Base-by-base conservation (phyloP, 2,888 invertebrate genomes). In the Phania funesta region DNA sequence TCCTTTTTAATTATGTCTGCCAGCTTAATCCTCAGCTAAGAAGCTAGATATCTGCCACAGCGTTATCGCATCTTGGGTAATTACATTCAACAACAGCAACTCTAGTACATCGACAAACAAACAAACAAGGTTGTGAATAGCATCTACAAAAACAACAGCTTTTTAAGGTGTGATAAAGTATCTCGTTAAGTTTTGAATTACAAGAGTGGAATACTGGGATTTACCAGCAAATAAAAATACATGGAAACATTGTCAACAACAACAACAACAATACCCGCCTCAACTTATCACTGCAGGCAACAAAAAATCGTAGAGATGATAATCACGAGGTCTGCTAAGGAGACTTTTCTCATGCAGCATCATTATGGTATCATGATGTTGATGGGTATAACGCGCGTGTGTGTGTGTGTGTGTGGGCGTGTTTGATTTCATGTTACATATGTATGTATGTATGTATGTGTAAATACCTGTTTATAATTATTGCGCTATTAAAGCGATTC, bases 1-100 rank as follows among this genome's bases (percentile, higher is more conserved):
- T 41, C 32, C 24, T 64, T 32, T 81, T 81, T 67, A 81, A 73
- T 68, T 62, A 77, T 68, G 56, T 77, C 71, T 71, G 76, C 71
- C 62, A 56, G 71, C 60, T 76, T 73, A 73, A 73, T 71, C 46
- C 38, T 50, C 41, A 48, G 35, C 52, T 46, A 26, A 62, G 44
- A 64, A 32, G 26, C 13, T 13, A 32, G 38, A 32, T 46, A 54
- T 38, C 11, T 35, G 22, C 13, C 68, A 44, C 32, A 41, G 9
- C 11, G 35, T 60, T 74, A 56, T 74, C 35, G 9, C 24, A 46
- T 20, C 50, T 29, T n/a, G n/a, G n/a, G n/a, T 32, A 20, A 73
- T 35, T 70, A 48, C 35, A 24, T 13, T 7, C 18, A 35, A 32
- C 44, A 60, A 48, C 18, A n/a, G 5, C 29, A 44, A 48, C 56